Base-by-base conservation (phyloP, 2,888 invertebrate genomes). In the Cantharis rustica region DNA sequence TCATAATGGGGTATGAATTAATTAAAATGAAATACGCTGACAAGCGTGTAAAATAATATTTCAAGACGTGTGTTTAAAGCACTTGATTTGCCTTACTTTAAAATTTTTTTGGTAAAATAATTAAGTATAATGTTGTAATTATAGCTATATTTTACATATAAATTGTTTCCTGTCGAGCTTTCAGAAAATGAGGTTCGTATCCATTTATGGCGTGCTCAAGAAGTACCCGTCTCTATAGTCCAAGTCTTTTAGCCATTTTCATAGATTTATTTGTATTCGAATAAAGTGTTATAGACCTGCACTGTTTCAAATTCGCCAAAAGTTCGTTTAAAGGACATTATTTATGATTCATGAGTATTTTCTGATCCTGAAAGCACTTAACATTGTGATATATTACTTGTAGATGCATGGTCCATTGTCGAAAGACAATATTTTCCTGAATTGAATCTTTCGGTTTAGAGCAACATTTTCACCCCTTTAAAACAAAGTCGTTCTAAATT, bases 141-240 rank as follows among this genome's bases (percentile, higher is more conserved):
- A 66, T 66, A 47, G 47, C 64, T 68, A 27, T 20, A 61, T 72
- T 72, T 68, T 72, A 47, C 72, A 72, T 68, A 72, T 68, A 68
- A 72, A 72, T 64, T 72, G 66, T 72, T 72, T 72, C 72, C 66
- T 72, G 20, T 16, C 16, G n/a, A 23, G 47, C 47, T 66, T 72
- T 72, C 17, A 23, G 16, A 20, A 20, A 66, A 66, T 20, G n/a
- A n/a, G 47, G n/a, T 20, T 66, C 17, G 64, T 66, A 66, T 66
- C 5, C 13, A 66, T 20, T 66, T 66, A 66, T 11, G 23, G 17
- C n/a, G 64, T 66, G 16, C 13, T n/a, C 23, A 20, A 66, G 13
- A 66, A 66, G 13, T 20, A 20, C n/a, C 16, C 13, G 17, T n/a
- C 17, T 66, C 13, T 20, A 20, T 23, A 66, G 47, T n/a, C 7